Base-by-base conservation (phyloP, 2,113 vertebrate genomes). In the Capra hircus region DNA sequence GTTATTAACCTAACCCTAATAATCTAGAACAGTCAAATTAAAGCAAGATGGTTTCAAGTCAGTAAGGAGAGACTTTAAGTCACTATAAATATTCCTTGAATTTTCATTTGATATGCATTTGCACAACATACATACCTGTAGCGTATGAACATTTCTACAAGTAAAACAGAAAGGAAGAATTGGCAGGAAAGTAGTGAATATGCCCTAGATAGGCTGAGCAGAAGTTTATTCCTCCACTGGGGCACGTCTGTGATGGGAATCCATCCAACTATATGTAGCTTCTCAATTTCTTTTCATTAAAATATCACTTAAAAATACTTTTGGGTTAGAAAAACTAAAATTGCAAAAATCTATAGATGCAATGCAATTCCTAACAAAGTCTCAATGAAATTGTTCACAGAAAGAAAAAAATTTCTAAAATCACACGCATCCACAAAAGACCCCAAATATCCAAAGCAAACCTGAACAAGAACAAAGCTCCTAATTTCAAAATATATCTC, bases 241-340 rank as follows among this genome's bases (percentile, higher is more conserved):
- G 95, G 80, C 89, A 97, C 59, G 90, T 98, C 98, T 98, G 90
- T 92, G 90, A 96, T 27, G 74, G 89, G 92, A 98, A 98, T 98
- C 93, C 93, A 97, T 94, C 97, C 96, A 98, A 88, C 82, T 97
- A 78, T 55, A 97, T 97, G 88, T 55, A 98, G 93, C 91, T 97
- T 95, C 52, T 97, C 97, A 98, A 98, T 98, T 94, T 95, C 96
- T 98, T 98, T 98, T 97, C 98, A 98, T 98, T 98, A 99, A 98
- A 98, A 97, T 98, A 97, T 96, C 95, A 98, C 16, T 82, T 45
- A 71, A 82, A 64, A 67, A 15, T 50, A 67, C 27, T 67, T 91
- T 36, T 25, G 25, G 28, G 10, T 91, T 80, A 25, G 27, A 88
- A 95, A 27, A 92, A 88, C 71, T 33, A 92, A 74, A 50, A 71